Evolutionary conservation across 37 sponge, comb jelly and placozoan genomes (phyloP).

Genomic region (Hexactinellida sp.): DNA sequence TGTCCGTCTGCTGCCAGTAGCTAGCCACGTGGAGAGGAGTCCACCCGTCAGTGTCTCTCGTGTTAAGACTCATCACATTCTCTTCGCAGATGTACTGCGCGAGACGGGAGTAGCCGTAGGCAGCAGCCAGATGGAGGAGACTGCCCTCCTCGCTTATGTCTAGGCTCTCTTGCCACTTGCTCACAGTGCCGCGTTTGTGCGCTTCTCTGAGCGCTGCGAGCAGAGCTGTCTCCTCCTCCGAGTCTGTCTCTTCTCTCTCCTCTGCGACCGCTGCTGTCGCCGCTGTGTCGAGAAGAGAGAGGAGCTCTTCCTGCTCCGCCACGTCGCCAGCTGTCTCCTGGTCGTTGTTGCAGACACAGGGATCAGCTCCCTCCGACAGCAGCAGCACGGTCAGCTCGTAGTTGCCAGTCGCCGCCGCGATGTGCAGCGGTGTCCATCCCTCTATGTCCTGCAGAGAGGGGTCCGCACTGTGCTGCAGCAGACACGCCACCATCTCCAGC

Average conservation of each 20-base stretch:
- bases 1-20: neutral
- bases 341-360: neutral
- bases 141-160: neutral
- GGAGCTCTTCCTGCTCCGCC: neutral
- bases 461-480: neutral
- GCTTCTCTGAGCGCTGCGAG: neutral
- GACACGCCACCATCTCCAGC: neutral
- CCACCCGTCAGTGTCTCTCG: neutral
- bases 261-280: neutral
- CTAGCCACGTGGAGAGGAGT: slow-evolving; percentile 12
- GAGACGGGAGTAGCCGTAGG: neutral
- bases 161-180: neutral
- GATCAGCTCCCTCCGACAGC: neutral
- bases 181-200: neutral
- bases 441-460: neutral
- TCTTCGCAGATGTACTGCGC: slow-evolving; percentile 5
- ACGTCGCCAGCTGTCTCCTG: neutral
- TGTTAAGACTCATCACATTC: neutral
- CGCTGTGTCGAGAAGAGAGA: neutral
- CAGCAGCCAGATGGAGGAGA: neutral
- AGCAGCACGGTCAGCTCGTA: neutral
- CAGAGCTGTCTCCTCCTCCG: neutral
- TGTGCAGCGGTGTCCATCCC: slow-evolving; percentile 15
- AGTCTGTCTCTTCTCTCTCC: neutral
- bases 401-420: neutral